Percentiles rank a stretch among this genome's conserved stretches.
phyloP scores from a whole-genome alignment of 1,140 invertebrate species.

The Brachionus rubens region DNA sequence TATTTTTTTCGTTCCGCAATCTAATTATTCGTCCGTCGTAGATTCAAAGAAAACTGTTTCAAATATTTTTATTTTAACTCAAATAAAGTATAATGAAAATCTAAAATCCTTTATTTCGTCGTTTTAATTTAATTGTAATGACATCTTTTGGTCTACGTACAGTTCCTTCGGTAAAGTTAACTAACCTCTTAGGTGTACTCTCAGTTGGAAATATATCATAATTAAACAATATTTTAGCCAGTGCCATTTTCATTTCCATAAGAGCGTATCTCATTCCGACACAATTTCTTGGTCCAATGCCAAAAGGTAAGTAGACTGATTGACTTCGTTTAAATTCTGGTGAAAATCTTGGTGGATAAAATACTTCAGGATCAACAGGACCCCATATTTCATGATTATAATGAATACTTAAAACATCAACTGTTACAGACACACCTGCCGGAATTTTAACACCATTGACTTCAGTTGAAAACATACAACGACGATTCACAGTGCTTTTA shows the following conservation, averaged over 20 bases:
- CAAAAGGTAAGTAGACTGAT: slow-evolving; percentile 62
- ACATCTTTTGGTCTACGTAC: slow-evolving; percentile 21
- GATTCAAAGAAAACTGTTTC: too few species aligned
- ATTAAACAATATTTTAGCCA: slow-evolving; percentile 54
- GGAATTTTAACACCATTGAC: slow-evolving; percentile 54
- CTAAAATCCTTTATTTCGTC: too few species aligned
- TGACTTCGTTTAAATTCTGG: slow-evolving; percentile 48
- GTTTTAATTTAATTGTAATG: background rate
- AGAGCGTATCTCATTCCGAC: slow-evolving; percentile 66
- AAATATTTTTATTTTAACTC: too few species aligned
- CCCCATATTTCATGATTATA: slow-evolving; percentile 55
- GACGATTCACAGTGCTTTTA: slow-evolving; percentile 52
- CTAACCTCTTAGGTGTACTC: background rate
- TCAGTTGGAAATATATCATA: slow-evolving; percentile 49
- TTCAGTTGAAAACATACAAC: slow-evolving; percentile 51
- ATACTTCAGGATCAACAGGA: slow-evolving; percentile 63
- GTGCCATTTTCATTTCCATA: slow-evolving; percentile 68
- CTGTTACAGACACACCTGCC: slow-evolving; percentile 54
- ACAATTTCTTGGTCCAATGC: slow-evolving; percentile 63
- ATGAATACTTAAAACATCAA: slow-evolving; percentile 57
- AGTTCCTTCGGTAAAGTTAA: slow-evolving; percentile 9
- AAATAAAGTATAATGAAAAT: too few species aligned
- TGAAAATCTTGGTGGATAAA: slow-evolving; percentile 65
- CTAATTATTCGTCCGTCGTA: too few species aligned
- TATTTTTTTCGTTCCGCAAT: too few species aligned